Evolutionary conservation across 2,888 invertebrate species (phyloP), one percentile per base, ranked within the genome.

Genomic region (Rhaphigaster nebulosa): DNA sequence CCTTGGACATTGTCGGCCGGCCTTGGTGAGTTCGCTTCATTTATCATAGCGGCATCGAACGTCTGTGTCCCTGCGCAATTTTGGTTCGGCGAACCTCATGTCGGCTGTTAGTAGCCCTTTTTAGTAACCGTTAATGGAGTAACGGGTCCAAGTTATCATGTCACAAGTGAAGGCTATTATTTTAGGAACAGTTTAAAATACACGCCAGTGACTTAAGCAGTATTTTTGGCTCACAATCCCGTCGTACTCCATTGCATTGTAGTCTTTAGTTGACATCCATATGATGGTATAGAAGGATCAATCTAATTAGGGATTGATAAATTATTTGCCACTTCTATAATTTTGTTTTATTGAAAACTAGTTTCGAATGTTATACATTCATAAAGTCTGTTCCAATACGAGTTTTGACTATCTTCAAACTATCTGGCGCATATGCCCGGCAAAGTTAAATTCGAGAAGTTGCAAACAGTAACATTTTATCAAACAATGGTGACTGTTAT

Each of bases 41-140:
- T 60, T 88, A 88, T 88, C 88, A 88, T 41, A 60, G 60, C 88
- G 84, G 84, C 88, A 88, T 88, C 65, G 41, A 60, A 41, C 56
- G 65, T 45, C 84, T 41, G 13, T n/a, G n/a, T 60, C 5, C 34
- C 88, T 88, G 65, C 65, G 65, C 88, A 65, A 56, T 88, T n/a
- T 38, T 45, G 41, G 45, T 26, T 26, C 84, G 84, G 2, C 34
- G 70, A 70, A 70, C 70, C 70, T 29, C 4, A 34, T 2, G 18
- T 12, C 13, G 1, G 10, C 0, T 76, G 5, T 12, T 29, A 65
- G 60, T 65, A 60, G n/a, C 60, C 60, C 60, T 60, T 60, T 2
- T n/a, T 60, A 29, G 65, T 23, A 38, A 76, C 70, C 70, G 34
- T 38, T 76, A 76, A 76, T 38, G 34, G 34, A 38, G 20, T 76